Evolutionary conservation across 2,113 vertebrate genomes (phyloP).

Genomic region (Neotragus moschatus): DNA sequence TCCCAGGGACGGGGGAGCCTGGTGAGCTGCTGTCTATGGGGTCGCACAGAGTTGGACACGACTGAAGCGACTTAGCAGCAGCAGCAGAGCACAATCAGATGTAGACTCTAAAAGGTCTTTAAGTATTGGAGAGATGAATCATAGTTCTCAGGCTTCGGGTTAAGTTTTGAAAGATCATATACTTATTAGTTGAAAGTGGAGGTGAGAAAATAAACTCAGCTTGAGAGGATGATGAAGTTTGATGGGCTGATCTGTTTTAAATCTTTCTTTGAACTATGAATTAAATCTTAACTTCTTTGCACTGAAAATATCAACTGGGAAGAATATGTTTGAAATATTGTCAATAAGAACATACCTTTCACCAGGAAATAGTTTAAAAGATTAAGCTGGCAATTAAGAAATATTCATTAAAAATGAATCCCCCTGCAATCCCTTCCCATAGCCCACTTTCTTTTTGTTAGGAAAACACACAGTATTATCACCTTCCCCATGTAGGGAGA

Average conservation of each 20-base stretch:
- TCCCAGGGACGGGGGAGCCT: no score
- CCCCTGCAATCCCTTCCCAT: neutral
- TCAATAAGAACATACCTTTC: neutral
- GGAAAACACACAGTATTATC: neutral
- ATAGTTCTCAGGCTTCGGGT: neutral
- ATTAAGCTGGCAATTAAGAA: neutral
- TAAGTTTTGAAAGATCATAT: neutral
- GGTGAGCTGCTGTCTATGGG: no score
- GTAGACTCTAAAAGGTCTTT: neutral
- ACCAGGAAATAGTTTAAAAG: neutral
- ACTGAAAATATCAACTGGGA: neutral
- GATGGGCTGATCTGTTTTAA: neutral
- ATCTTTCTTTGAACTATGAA: neutral
- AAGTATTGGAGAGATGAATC: neutral
- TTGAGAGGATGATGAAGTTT: neutral
- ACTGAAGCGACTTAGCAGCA: no score
- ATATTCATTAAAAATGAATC: neutral
- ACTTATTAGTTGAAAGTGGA: neutral
- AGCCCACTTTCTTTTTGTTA: neutral
- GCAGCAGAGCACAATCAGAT: neutral
- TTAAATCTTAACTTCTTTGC: neutral
- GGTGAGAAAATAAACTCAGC: neutral
- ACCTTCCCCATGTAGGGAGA: neutral
- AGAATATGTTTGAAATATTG: neutral
- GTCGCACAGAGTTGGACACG: no score